Percentiles rank a stretch among this genome's conserved stretches.
Evolutionary conservation across 2,113 vertebrate species (phyloP).

Genomic region (Hyaena hyaena): DNA sequence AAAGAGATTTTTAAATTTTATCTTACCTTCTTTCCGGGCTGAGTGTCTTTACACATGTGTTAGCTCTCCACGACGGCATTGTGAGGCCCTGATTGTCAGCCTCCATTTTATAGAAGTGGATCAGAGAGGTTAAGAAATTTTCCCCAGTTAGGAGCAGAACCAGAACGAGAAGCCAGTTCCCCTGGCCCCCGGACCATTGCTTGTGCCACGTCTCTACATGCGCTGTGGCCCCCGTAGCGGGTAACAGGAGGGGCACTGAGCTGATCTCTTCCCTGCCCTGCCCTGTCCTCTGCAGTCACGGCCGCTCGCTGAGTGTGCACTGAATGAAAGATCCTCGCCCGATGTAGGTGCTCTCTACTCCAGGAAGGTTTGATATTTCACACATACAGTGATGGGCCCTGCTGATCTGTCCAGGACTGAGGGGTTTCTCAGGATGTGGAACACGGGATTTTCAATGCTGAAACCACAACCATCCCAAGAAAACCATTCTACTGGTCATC

Average conservation of each 20-base stretch:
- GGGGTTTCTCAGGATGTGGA: not conserved
- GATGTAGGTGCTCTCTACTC: not conserved
- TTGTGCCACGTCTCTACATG: rapidly evolving
- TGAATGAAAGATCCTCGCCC: not conserved
- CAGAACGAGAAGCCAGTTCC: not conserved
- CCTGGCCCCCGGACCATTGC: not conserved
- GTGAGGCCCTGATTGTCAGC: not conserved
- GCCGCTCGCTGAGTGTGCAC: rapidly evolving
- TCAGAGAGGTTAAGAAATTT: not conserved
- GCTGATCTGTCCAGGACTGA: not conserved
- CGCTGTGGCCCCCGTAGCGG: rapidly evolving
- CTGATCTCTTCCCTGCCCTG: not conserved
- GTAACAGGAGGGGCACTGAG: rapidly evolving
- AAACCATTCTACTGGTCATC: not conserved
- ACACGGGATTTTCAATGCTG: not conserved
- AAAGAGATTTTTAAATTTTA: not conserved
- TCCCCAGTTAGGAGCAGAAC: not conserved
- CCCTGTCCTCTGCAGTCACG: not conserved
- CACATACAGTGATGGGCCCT: not conserved
- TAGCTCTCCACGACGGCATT: not conserved
- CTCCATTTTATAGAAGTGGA: not conserved
- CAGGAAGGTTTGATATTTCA: not conserved
- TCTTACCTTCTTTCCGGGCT: not conserved
- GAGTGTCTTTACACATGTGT: not conserved
- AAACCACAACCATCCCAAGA: not conserved